Conservation (phyloP, 2,888 invertebrate species). For the Phaedon cochleariae region DNA sequence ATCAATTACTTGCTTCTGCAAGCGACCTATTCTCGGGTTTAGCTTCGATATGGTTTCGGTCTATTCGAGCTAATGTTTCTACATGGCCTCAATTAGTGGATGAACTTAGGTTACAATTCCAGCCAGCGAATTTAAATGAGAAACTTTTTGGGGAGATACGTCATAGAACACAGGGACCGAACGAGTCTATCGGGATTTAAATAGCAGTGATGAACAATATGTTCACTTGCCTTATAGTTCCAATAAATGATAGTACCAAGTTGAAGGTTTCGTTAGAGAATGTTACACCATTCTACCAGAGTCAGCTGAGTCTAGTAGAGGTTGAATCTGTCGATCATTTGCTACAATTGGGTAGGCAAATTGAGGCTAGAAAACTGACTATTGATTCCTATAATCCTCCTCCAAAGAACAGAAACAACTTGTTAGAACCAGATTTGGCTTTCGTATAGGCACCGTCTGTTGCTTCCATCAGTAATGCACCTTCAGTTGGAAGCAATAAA, state of each 20-base stretch:
- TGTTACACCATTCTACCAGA: conserved; percentile 35
- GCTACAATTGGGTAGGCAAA: conserved; percentile 24
- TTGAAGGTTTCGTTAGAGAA: conserved; percentile 32
- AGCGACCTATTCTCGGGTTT: conserved; percentile 27
- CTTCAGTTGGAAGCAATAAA: background rate
- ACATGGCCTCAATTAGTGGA: conserved; percentile 13
- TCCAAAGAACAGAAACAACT: background rate
- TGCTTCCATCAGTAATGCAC: background rate
- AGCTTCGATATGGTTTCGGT: conserved; percentile 18
- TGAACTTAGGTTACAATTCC: conserved; percentile 26
- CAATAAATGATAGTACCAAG: conserved; percentile 22
- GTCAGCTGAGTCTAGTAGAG: conserved; percentile 28
- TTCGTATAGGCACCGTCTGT: conserved; percentile 10
- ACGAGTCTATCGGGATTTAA: conserved; percentile 41
- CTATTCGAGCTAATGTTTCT: conserved; percentile 3
- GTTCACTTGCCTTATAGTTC: conserved; percentile 33
- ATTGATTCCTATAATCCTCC: conserved; percentile 7
- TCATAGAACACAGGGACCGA: conserved; percentile 40
- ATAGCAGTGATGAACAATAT: conserved; percentile 40
- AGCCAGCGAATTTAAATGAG: conserved; percentile 41
- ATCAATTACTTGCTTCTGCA: conserved; percentile 28
- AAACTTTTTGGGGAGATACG: conserved; percentile 40
- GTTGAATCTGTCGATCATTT: conserved; percentile 28
- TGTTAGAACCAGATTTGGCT: conserved; percentile 23
- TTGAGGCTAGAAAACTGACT: conserved; percentile 28